These are phyloP conservation scores for Chaenogobius annularis DNA, from an alignment of 2,113 vertebrate genomes.

Conservation along the genomic window DNA sequence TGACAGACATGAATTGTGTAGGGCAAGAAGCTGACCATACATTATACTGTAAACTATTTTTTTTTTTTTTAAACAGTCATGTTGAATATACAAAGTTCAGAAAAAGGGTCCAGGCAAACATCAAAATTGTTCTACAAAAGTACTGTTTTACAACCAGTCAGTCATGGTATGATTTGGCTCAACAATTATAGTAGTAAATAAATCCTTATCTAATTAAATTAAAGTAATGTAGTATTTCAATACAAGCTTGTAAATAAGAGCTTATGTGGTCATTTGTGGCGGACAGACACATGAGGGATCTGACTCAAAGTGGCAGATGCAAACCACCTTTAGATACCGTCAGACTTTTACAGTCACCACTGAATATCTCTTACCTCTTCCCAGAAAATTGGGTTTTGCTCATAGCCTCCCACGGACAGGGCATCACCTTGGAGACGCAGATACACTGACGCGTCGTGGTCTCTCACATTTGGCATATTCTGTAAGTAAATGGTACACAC, in stretches of 20 bases:
- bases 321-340: background rate
- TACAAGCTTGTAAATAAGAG: too few species aligned
- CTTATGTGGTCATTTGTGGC: background rate
- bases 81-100: too few species aligned
- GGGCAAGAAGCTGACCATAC: background rate
- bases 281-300: background rate
- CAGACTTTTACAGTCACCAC: constrained; percentile 1
- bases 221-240: background rate
- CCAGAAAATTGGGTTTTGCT: constrained; percentile 95
- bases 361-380: constrained; percentile 83
- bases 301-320: background rate
- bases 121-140: too few species aligned
- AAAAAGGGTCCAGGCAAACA: too few species aligned
- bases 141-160: too few species aligned
- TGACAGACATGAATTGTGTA: background rate
- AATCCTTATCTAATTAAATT: too few species aligned
- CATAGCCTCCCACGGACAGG: constrained; percentile 95
- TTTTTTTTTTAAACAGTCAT: too few species aligned
- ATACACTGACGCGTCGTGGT: constrained; percentile 95
- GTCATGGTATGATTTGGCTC: too few species aligned
- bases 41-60: too few species aligned
- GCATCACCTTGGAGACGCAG: constrained; percentile 98
- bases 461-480: constrained; percentile 98
- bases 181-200: too few species aligned
- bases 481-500: constrained; percentile 44